Conservation (phyloP, 2,888 invertebrate species). For the Netelia virgata region DNA sequence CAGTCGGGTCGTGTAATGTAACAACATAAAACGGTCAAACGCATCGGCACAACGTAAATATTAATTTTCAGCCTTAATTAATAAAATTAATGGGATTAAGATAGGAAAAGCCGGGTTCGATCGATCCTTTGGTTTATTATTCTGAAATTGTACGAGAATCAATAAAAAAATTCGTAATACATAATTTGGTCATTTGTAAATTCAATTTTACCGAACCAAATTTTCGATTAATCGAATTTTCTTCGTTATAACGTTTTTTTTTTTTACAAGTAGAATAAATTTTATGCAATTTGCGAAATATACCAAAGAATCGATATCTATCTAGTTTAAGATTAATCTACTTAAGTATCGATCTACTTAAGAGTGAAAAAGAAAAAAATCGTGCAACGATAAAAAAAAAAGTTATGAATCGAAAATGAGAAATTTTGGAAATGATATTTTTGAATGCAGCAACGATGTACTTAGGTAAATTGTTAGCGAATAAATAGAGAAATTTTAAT, state of each 20-base stretch:
- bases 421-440: constrained; percentile 42
- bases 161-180: neutral
- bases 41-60: constrained; percentile 67
- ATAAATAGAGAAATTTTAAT: constrained; percentile 34
- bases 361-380: constrained; percentile 22
- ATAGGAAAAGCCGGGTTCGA: constrained; percentile 20
- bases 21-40: constrained; percentile 73
- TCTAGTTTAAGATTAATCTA: too few species aligned
- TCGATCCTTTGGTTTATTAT: neutral
- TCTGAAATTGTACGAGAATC: neutral
- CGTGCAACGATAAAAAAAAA: constrained; percentile 48
- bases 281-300: neutral
- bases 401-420: constrained; percentile 17
- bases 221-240: neutral
- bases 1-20: constrained; percentile 54
- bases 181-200: neutral
- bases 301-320: constrained; percentile 33
- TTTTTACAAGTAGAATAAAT: neutral
- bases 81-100: constrained; percentile 26
- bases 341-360: constrained; percentile 48
- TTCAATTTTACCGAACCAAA: constrained; percentile 2
- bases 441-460: constrained; percentile 17
- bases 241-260: neutral
- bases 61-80: constrained; percentile 59
- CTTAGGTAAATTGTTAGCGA: neutral